phyloP scores from a whole-genome alignment of 2,113 vertebrate species.

The Eudyptes chrysolophus region DNA sequence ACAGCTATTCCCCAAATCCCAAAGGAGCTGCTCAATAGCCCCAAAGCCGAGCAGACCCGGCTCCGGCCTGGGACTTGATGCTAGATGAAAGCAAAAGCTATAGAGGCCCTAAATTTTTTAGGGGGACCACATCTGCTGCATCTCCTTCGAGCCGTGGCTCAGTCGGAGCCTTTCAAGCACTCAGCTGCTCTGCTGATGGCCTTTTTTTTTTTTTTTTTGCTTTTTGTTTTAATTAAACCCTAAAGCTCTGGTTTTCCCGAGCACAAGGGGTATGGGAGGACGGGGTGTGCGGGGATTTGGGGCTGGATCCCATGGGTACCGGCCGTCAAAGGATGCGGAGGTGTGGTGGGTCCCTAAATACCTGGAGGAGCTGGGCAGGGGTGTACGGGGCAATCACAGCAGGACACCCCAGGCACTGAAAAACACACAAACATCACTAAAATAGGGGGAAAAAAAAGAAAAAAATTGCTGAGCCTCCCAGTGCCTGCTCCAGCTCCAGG shows the following conservation, averaged over 20 bases:
- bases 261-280: background rate
- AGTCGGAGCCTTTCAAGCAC: background rate
- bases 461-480: background rate
- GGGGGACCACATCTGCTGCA: background rate
- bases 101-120: background rate
- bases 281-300: background rate
- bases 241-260: background rate
- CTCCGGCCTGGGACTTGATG: background rate
- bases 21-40: background rate
- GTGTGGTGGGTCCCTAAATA: background rate
- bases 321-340: background rate
- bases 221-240: background rate
- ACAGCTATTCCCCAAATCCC: background rate
- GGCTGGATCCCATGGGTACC: background rate
- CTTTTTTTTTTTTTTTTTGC: background rate
- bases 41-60: accelerated
- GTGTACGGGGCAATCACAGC: accelerated
- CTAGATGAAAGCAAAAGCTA: background rate
- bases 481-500: background rate
- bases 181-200: background rate
- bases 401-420: background rate
- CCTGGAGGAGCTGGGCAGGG: background rate
- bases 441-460: background rate
- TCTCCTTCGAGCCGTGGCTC: background rate
- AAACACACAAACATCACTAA: background rate